These are phyloP conservation scores for Arctopsyche grandis DNA, from an alignment of 1,140 invertebrate species.

Conservation along the genomic window DNA sequence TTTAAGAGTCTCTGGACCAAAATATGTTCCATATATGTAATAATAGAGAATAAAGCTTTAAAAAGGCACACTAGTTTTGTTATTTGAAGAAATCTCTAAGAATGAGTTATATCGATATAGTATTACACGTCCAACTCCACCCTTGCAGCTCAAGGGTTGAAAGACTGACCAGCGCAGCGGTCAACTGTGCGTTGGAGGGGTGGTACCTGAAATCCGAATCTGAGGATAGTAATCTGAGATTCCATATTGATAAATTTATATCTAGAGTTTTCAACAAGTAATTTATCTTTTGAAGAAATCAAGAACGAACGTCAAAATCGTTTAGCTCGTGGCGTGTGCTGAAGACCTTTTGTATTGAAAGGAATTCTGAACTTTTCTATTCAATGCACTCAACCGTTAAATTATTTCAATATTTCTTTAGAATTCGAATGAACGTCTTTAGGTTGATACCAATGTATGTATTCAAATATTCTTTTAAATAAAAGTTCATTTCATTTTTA, in stretches of 20 bases:
- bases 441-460: not conserved
- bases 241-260: not conserved
- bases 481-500: not conserved
- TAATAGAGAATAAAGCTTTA: no score
- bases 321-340: conserved; percentile 30
- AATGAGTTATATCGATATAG: not conserved
- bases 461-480: not conserved
- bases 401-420: not conserved
- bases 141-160: not conserved
- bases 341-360: conserved; percentile 7
- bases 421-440: not conserved
- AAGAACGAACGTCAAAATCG: conserved; percentile 8
- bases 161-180: conserved; percentile 38
- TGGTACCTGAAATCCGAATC: conserved; percentile 35
- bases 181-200: conserved; percentile 29
- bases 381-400: not conserved
- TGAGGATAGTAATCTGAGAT: conserved; percentile 44
- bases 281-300: conserved; percentile 17
- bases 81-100: not conserved
- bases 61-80: no score
- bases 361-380: not conserved
- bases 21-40: no score
- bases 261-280: not conserved
- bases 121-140: not conserved
- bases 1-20: no score